Evolutionary conservation across 1,140 invertebrate genomes (phyloP), one percentile per base, ranked within the genome.

Genomic region (Drosophila littoralis): DNA sequence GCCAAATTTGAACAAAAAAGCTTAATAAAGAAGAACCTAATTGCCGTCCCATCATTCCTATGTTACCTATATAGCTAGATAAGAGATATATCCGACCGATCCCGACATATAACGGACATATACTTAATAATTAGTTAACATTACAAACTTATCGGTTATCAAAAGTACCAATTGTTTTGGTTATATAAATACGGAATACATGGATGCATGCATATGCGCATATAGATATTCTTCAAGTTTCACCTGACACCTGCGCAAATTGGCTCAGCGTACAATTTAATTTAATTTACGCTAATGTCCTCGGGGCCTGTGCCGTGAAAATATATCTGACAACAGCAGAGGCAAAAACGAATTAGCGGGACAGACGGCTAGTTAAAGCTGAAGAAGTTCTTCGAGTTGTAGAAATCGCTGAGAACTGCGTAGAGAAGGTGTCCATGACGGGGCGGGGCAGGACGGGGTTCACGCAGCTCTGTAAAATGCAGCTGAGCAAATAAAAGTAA

Each of bases 401-500:
- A 0, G 13, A 45, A 40, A 40, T 40, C 38, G 38, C 8, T 12
- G 22, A 28, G 4, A 28, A 28, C 22, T 28, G 22, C 2, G 22
- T 3, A 5, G 22, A 28, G 4, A 28, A 28, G 22, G 2, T 28
- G 22, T 28, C 22, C 22, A 28, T 28, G 17, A 17, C 1, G 6
- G 35, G 6, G 45, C 33, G 15, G 12, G 46, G 15, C 9, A n/a
- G 52, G 35, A 0, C 22, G 4, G 22, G 4, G 22, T 17, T 17
- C 22, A 28, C 22, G 22, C n/a, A 42, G 33, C 15, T 46, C 32
- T 54, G 72, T 40, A 48, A 77, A 85, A 64, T 85, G 77, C 71
- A 81, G 72, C 72, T 85, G 67, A 60, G 77, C 60, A 85, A 85
- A 85, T 85, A 85, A 85, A 85, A 85, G 81, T 85, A 85, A 85